Conservation (phyloP, 2,888 invertebrate genomes). For the Thereva unica region DNA sequence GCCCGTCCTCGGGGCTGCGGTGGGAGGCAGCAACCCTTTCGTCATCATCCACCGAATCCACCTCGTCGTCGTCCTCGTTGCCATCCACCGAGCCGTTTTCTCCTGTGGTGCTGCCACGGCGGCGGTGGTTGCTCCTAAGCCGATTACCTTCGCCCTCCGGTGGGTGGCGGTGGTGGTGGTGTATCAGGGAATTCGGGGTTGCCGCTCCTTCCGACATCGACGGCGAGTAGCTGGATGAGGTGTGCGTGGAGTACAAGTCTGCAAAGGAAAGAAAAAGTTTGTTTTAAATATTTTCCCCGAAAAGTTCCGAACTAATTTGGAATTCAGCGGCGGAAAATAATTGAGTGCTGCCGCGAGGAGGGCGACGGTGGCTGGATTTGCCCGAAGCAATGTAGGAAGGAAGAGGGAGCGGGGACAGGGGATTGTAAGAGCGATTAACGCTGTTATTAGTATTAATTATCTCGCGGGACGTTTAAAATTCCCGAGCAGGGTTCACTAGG, state of each 20-base stretch:
- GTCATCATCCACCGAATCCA: slow-evolving; percentile 36
- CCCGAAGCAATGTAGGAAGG: no score
- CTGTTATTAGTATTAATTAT: no score
- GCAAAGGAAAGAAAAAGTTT: slow-evolving; percentile 41
- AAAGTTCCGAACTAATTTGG: no score
- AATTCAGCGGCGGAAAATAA: no score
- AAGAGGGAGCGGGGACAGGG: no score
- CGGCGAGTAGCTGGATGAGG: slow-evolving; percentile 58
- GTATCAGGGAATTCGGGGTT: slow-evolving; percentile 55
- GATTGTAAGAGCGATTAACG: no score
- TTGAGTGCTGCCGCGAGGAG: no score
- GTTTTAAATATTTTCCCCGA: background rate
- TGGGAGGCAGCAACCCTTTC: slow-evolving; percentile 25
- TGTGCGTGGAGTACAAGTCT: slow-evolving; percentile 59
- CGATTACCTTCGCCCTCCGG: slow-evolving; percentile 41
- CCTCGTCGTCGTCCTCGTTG: slow-evolving; percentile 39
- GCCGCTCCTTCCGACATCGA: slow-evolving; percentile 57
- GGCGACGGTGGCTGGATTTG: no score
- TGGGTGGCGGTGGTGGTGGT: slow-evolving; percentile 45
- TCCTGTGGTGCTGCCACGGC: slow-evolving; percentile 13
- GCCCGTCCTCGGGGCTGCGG: slow-evolving; percentile 18
- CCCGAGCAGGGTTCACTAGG: no score
- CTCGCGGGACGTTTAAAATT: no score
- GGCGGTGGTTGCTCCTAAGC: slow-evolving; percentile 43
- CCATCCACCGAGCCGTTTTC: slow-evolving; percentile 31